Conservation (phyloP, 2,888 invertebrate species). For the Drepana falcataria region DNA sequence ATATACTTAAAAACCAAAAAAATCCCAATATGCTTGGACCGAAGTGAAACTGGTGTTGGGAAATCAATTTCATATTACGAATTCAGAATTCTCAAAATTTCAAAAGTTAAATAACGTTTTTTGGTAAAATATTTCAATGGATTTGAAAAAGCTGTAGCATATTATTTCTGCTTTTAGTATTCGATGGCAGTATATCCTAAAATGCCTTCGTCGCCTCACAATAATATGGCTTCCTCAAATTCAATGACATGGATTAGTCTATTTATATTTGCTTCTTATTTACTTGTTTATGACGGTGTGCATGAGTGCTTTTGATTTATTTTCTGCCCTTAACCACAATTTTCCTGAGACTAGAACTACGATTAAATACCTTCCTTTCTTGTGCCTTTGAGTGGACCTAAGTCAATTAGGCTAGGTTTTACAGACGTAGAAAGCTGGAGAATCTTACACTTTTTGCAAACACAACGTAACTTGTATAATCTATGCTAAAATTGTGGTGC, state of each 20-base stretch:
- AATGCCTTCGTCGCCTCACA: not conserved
- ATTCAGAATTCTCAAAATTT: too few species aligned
- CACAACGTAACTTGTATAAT: not conserved
- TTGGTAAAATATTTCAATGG: too few species aligned
- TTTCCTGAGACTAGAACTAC: conserved; percentile 38
- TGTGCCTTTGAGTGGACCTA: conserved; percentile 11
- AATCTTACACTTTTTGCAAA: conserved; percentile 1
- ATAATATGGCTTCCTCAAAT: conserved; percentile 41
- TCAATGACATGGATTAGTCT: conserved; percentile 33
- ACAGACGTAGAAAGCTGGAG: conserved; percentile 1
- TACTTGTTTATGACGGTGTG: conserved; percentile 32
- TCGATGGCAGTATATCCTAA: too few species aligned
- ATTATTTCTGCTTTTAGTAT: too few species aligned
- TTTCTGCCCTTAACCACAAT: conserved; percentile 62
- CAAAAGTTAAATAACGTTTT: too few species aligned
- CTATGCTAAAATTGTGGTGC: not conserved
- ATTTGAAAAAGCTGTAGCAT: too few species aligned
- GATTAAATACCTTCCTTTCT: conserved; percentile 17
- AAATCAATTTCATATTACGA: too few species aligned
- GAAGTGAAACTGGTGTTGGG: too few species aligned
- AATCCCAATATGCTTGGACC: too few species aligned
- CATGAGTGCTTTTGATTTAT: conserved; percentile 52
- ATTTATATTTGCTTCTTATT: conserved; percentile 23
- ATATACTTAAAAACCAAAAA: too few species aligned
- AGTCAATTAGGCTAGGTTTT: not conserved